Evolutionary conservation across 1,140 invertebrate species (phyloP).

Genomic region (Aphelinus atriplicis): DNA sequence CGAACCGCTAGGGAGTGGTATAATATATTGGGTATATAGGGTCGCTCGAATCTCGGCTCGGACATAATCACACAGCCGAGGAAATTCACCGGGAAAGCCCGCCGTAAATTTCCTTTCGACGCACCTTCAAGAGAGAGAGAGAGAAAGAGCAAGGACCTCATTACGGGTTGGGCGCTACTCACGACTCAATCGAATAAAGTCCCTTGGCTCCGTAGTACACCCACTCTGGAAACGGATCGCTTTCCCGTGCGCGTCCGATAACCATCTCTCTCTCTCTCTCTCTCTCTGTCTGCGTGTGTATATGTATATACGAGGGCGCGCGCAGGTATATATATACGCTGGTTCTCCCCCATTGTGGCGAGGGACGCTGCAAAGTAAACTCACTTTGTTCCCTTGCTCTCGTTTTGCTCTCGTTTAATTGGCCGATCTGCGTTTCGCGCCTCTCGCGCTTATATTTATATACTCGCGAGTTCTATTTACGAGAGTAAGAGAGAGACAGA

Average conservation of each 20-base stretch:
- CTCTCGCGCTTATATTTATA: too few species aligned
- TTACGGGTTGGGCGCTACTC: constrained; percentile 5
- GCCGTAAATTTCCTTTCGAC: too few species aligned
- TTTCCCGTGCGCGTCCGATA: constrained; percentile 20
- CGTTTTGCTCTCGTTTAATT: constrained; percentile 34
- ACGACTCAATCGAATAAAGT: constrained; percentile 26
- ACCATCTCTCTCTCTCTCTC: constrained; percentile 1
- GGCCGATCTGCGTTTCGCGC: neutral
- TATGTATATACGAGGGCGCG: neutral
- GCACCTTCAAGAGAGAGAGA: neutral
- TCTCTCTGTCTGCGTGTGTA: neutral
- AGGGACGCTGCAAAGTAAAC: neutral
- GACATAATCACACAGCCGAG: too few species aligned
- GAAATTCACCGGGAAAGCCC: too few species aligned
- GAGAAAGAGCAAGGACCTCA: constrained; percentile 30
- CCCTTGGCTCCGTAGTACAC: constrained; percentile 24
- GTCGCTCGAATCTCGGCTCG: too few species aligned
- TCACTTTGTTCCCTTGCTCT: constrained; percentile 14
- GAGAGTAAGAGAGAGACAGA: too few species aligned
- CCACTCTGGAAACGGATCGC: constrained; percentile 16
- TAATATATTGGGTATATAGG: too few species aligned
- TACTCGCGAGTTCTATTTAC: too few species aligned
- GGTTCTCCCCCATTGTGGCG: constrained; percentile 8
- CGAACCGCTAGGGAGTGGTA: too few species aligned
- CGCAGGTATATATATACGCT: neutral